Evolutionary conservation across 2,888 invertebrate species (phyloP).

Genomic region (Ecdyonurus torrentis): DNA sequence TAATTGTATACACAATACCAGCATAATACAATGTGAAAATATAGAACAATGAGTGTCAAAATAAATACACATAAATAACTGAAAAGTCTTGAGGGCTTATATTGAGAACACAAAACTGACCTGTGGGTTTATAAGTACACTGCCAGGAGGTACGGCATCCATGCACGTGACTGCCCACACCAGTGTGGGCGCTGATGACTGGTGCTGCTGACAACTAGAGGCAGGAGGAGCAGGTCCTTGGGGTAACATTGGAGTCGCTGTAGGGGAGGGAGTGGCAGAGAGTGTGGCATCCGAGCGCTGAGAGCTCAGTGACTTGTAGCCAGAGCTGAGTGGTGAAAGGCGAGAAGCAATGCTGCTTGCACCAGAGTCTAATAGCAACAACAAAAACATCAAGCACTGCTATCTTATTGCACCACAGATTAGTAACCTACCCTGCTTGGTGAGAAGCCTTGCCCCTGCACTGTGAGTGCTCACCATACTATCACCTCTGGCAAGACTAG

Average conservation of each 20-base stretch:
- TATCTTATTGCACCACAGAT: not conserved
- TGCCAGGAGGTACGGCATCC: constrained; percentile 70
- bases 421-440: constrained; percentile 48
- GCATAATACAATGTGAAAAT: too few species aligned
- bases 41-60: too few species aligned
- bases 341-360: constrained; percentile 42
- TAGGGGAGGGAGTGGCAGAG: constrained; percentile 62
- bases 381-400: not conserved
- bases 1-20: constrained; percentile 8
- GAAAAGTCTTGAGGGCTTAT: too few species aligned
- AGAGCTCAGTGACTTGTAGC: constrained; percentile 54
- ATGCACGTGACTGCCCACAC: constrained; percentile 83
- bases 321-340: constrained; percentile 56
- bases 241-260: constrained; percentile 28
- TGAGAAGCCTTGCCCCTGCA: constrained; percentile 44
- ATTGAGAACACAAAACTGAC: constrained; percentile 27
- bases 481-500: constrained; percentile 35
- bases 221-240: not conserved
- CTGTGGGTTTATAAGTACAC: constrained; percentile 74
- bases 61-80: too few species aligned
- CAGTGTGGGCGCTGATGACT: constrained; percentile 25
- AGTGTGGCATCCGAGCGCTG: constrained; percentile 40
- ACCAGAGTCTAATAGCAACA: constrained; percentile 36
- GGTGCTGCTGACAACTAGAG: constrained; percentile 2
- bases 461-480: constrained; percentile 46